phyloP scores from a whole-genome alignment of 2,888 invertebrate genomes.

The Chymomyza caudatula region DNA sequence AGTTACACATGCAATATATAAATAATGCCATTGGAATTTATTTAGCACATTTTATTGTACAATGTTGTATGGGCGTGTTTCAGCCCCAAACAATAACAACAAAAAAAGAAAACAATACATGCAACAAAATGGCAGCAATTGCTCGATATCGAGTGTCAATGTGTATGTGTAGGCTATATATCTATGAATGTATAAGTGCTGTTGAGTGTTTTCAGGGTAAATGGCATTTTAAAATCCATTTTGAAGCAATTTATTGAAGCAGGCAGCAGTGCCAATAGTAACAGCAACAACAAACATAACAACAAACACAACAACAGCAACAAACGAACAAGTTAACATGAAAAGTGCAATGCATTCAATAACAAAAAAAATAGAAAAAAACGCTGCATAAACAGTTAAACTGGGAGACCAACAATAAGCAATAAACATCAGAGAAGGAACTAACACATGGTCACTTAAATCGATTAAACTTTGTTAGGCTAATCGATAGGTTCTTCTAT shows the following conservation, averaged over 20 bases:
- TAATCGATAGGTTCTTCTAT: no score
- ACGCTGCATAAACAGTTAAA: no score
- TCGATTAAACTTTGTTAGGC: no score
- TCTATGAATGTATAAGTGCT: neutral
- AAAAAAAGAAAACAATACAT: neutral
- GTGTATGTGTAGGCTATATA: neutral
- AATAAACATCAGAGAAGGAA: no score
- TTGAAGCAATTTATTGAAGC: constrained; percentile 3
- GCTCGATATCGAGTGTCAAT: neutral
- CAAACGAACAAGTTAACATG: neutral
- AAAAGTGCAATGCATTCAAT: neutral
- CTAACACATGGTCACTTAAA: no score
- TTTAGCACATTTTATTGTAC: constrained; percentile 53
- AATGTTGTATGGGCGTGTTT: neutral
- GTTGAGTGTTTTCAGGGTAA: neutral
- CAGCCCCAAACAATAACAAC: neutral
- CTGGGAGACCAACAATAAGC: no score
- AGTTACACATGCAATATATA: constrained; percentile 2
- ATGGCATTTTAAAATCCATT: constrained; percentile 13
- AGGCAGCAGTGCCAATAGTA: neutral
- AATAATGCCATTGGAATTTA: constrained; percentile 51
- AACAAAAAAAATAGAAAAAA: neutral
- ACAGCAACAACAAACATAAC: neutral
- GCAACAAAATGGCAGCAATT: neutral
- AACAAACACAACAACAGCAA: neutral